A percentile compares a stretch with the other conserved stretches of the same genome.
These are phyloP conservation scores for Trichonephila inaurata DNA, from an alignment of 1,140 invertebrate genomes.

Conservation along the genomic window DNA sequence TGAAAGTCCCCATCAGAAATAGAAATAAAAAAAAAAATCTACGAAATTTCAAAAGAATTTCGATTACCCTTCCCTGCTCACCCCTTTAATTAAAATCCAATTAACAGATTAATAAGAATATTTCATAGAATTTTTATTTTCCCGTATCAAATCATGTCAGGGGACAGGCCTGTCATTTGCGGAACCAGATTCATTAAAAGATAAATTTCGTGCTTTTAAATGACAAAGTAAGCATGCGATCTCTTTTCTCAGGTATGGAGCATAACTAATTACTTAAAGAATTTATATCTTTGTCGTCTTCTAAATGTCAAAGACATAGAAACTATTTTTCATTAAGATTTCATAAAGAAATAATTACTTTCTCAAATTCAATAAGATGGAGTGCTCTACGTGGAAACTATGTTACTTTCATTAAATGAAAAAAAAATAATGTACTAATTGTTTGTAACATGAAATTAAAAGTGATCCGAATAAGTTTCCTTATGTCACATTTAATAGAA, in stretches of 20 bases:
- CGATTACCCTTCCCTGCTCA: background rate
- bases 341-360: constrained; percentile 6
- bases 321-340: constrained; percentile 42
- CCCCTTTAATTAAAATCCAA: constrained; percentile 50
- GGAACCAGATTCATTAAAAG: background rate
- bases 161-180: background rate
- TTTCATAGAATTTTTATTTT: background rate
- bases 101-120: constrained; percentile 42
- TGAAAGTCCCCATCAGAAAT: background rate
- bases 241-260: background rate
- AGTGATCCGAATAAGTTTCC: background rate
- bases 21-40: background rate
- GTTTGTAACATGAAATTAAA: background rate
- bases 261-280: background rate
- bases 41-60: background rate
- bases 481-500: background rate
- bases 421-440: background rate
- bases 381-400: background rate
- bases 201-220: background rate
- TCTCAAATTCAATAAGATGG: background rate
- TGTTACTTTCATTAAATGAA: background rate
- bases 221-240: background rate
- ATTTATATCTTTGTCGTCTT: background rate
- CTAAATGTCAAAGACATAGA: background rate
- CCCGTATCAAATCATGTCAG: background rate